Evolutionary conservation across 2,888 invertebrate genomes (phyloP).

Genomic region (Eupithecia exiguata): DNA sequence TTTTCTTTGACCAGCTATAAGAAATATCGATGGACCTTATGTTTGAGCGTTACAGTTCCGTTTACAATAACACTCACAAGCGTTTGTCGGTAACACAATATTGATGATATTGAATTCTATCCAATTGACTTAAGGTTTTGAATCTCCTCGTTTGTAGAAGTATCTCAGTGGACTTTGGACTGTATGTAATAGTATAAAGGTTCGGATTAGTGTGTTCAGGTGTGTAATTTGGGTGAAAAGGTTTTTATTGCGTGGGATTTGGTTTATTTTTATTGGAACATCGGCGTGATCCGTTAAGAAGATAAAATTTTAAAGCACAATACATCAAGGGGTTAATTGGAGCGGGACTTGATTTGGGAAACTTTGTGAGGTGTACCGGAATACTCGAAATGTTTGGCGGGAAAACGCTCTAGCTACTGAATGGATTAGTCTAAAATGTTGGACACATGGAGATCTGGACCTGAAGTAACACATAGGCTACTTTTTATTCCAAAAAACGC

Average conservation of each 20-base stretch:
- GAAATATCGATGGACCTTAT: neutral
- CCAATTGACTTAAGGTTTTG: conserved; percentile 12
- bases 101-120: conserved; percentile 12
- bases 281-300: conserved; percentile 18
- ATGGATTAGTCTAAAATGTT: too few species aligned
- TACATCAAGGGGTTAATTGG: conserved; percentile 26
- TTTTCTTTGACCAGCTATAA: neutral
- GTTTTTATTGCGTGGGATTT: conserved; percentile 25
- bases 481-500: too few species aligned
- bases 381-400: too few species aligned
- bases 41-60: neutral
- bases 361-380: too few species aligned
- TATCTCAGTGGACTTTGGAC: conserved; percentile 9
- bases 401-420: too few species aligned
- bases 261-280: conserved; percentile 26
- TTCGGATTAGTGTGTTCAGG: conserved; percentile 13
- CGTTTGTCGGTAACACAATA: neutral
- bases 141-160: conserved; percentile 1
- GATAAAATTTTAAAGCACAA: conserved; percentile 28
- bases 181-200: neutral
- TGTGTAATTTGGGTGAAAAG: conserved; percentile 8
- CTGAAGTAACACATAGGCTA: too few species aligned
- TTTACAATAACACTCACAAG: neutral
- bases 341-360: conserved; percentile 8
- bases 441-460: too few species aligned